Conservation (phyloP, 2,888 invertebrate species). For the Campopleginae sp. region DNA sequence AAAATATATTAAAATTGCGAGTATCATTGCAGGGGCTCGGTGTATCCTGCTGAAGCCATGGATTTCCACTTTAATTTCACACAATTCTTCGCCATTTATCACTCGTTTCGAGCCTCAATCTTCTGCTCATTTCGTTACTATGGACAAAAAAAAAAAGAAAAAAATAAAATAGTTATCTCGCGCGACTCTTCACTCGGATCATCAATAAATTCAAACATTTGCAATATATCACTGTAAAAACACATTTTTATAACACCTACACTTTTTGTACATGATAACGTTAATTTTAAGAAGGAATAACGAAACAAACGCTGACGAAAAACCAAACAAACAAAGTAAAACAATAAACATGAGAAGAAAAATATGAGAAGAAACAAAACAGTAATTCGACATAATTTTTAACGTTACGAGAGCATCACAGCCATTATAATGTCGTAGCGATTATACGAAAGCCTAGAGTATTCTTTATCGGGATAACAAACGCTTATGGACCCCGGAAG, state of each 20-base stretch:
- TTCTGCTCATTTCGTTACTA: background rate
- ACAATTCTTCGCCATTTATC: conserved; percentile 20
- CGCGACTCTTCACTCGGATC: conserved; percentile 48
- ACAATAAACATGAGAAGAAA: conserved; percentile 2
- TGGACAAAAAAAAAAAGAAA: background rate
- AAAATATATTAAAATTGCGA: conserved; percentile 46
- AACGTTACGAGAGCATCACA: conserved; percentile 51
- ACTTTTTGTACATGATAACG: conserved; percentile 67
- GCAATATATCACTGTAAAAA: conserved; percentile 66
- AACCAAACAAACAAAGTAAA: background rate
- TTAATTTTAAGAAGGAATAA: conserved; percentile 57
- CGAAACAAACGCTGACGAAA: conserved; percentile 1
- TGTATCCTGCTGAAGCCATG: conserved; percentile 47
- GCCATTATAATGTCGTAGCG: conserved; percentile 58
- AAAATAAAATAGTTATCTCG: conserved; percentile 18
- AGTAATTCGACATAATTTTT: conserved; percentile 39
- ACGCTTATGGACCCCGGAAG: conserved; percentile 57
- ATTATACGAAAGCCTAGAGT: conserved; percentile 59
- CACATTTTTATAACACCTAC: conserved; percentile 61
- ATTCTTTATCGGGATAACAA: conserved; percentile 53
- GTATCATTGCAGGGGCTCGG: conserved; percentile 58
- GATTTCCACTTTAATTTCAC: conserved; percentile 41
- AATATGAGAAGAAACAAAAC: background rate
- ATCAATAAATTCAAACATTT: conserved; percentile 53
- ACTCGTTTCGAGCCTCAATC: background rate